Conservation (phyloP, 2,888 invertebrate species). For the Caenorhabditis sp. region DNA sequence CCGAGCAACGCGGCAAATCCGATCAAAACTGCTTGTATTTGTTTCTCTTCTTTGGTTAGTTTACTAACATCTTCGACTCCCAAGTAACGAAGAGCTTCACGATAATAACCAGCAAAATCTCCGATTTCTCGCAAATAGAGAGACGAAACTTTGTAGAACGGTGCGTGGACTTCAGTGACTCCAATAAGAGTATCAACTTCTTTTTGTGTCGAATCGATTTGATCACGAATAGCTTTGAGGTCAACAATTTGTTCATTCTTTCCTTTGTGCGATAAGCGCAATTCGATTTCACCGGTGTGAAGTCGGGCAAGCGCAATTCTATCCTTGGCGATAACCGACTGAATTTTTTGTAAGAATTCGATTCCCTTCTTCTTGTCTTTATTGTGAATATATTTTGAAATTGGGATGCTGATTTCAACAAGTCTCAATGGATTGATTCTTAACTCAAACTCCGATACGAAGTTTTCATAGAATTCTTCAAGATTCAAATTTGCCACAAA, state of each 20-base stretch:
- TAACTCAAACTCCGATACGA: slow-evolving; percentile 90
- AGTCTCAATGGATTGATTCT: slow-evolving; percentile 93
- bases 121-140: slow-evolving; percentile 74
- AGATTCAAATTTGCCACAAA: slow-evolving; percentile 52
- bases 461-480: slow-evolving; percentile 80
- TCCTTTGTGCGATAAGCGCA: slow-evolving; percentile 72
- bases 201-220: slow-evolving; percentile 58
- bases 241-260: slow-evolving; percentile 73
- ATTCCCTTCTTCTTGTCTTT: slow-evolving; percentile 25
- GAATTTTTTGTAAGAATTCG: slow-evolving; percentile 84
- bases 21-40: slow-evolving; percentile 81
- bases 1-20: slow-evolving; percentile 92
- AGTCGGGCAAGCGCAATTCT: slow-evolving; percentile 81
- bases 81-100: slow-evolving; percentile 84
- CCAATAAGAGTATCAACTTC: slow-evolving; percentile 56
- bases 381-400: slow-evolving; percentile 64
- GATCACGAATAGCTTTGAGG: slow-evolving; percentile 55
- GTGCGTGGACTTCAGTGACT: slow-evolving; percentile 66
- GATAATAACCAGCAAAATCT: slow-evolving; percentile 92
- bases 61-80: slow-evolving; percentile 73
- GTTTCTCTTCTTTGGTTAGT: slow-evolving; percentile 54
- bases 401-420: slow-evolving; percentile 81
- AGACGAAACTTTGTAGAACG: slow-evolving; percentile 67
- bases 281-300: slow-evolving; percentile 79
- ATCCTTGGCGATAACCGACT: slow-evolving; percentile 83